Evolutionary conservation across 92 coral and sea anemone genomes (phyloP).

Genomic region (Actinostola sp.): DNA sequence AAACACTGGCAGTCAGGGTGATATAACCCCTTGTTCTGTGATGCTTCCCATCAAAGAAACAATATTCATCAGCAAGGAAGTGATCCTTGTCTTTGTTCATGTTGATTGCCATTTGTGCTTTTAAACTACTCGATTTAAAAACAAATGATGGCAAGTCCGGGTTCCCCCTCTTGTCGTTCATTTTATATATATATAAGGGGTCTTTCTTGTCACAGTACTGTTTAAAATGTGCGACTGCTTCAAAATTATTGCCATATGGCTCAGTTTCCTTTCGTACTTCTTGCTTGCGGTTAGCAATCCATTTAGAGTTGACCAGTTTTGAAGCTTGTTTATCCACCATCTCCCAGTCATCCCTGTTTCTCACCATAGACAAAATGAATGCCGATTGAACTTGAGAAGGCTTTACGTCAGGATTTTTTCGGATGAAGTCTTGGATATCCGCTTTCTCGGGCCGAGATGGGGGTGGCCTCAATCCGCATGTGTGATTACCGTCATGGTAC

Average conservation of each 20-base stretch:
- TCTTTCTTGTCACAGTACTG: slow-evolving; percentile 57
- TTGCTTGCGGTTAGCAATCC: slow-evolving; percentile 41
- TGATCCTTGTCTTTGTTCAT: slow-evolving; percentile 57
- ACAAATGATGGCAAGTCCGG: slow-evolving; percentile 59
- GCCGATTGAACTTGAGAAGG: slow-evolving; percentile 46
- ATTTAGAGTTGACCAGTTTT: slow-evolving; percentile 40
- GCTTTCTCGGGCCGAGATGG: not conserved
- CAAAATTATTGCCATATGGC: slow-evolving; percentile 57
- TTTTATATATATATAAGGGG: slow-evolving; percentile 27
- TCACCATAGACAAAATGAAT: slow-evolving; percentile 27
- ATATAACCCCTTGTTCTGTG: slow-evolving; percentile 36
- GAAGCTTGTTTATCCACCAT: slow-evolving; percentile 40
- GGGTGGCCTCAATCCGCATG: slow-evolving; percentile 26
- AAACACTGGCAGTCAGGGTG: slow-evolving; percentile 44
- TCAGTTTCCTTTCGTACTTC: slow-evolving; percentile 15
- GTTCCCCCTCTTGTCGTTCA: slow-evolving; percentile 60
- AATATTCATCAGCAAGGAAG: slow-evolving; percentile 47
- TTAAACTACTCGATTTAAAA: slow-evolving; percentile 45
- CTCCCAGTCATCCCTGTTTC: slow-evolving; percentile 29
- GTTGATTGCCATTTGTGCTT: slow-evolving; percentile 40
- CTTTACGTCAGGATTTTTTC: slow-evolving; percentile 22
- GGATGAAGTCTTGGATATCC: not conserved
- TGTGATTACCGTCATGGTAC: slow-evolving; percentile 34
- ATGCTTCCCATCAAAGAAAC: slow-evolving; percentile 61
- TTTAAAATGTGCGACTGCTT: slow-evolving; percentile 57